A percentile compares a stretch with the other conserved stretches of the same genome.
Evolutionary conservation across 2,888 invertebrate species (phyloP).

Genomic region (Sphaerophoria rueppellii): DNA sequence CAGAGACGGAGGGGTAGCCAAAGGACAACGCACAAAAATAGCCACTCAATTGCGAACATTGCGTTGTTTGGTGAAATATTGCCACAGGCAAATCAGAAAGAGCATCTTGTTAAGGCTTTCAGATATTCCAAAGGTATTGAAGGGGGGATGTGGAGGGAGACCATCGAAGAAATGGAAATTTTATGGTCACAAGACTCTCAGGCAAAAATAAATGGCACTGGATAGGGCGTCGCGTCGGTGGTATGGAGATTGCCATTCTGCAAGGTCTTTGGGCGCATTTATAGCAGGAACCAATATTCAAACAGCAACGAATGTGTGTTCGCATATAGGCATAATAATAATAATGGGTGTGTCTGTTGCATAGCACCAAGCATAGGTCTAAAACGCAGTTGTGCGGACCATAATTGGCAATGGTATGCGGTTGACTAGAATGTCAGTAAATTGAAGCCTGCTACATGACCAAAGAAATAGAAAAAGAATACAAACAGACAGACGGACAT

Average conservation of each 20-base stretch:
- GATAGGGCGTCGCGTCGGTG: conserved; percentile 22
- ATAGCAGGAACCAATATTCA: not conserved
- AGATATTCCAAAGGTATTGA: not conserved
- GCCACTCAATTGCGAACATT: conserved; percentile 46
- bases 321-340: not conserved
- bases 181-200: conserved; percentile 28
- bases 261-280: conserved; percentile 56
- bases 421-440: conserved; percentile 62
- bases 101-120: conserved; percentile 56
- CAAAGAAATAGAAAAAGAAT: conserved; percentile 8
- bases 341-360: conserved; percentile 57
- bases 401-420: conserved; percentile 64
- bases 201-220: not conserved
- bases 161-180: not conserved
- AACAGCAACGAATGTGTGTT: not conserved
- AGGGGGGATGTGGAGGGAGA: not conserved
- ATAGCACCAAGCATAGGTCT: conserved; percentile 15
- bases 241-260: conserved; percentile 44
- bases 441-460: conserved; percentile 19
- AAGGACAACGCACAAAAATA: conserved; percentile 56
- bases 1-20: conserved; percentile 26
- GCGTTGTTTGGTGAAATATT: conserved; percentile 56
- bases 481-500: not conserved
- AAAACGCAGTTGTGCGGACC: conserved; percentile 41
- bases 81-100: conserved; percentile 67